A percentile compares a stretch with the other conserved stretches of the same genome.
phyloP scores from a whole-genome alignment of 2,797 vertebrate species.

The Coilia nasus region DNA sequence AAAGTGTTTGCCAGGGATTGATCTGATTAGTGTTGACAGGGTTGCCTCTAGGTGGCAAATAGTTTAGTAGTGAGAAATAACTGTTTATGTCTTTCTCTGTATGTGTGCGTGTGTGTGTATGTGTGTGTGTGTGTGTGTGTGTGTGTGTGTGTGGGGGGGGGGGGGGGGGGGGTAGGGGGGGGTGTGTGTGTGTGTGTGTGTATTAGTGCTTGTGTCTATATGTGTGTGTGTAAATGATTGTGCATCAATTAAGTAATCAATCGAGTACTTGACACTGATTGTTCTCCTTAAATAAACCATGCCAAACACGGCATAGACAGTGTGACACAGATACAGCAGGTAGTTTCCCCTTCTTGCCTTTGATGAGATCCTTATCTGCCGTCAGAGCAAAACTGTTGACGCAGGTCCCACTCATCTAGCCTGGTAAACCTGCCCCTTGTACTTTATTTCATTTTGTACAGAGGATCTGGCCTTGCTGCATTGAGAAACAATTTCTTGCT shows the following conservation, averaged over 20 bases:
- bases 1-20: conserved; percentile 25
- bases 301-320: background rate
- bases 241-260: no score
- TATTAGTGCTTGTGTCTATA: background rate
- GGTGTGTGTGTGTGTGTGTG: background rate
- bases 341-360: background rate
- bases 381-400: background rate
- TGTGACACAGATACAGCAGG: background rate
- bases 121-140: no score
- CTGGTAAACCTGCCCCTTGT: no score
- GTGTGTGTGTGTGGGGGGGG: no score
- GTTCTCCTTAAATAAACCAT: background rate
- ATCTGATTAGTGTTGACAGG: conserved; percentile 6
- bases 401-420: background rate
- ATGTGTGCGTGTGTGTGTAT: no score
- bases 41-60: background rate
- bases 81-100: no score
- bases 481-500: no score
- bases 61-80: background rate
- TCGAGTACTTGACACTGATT: background rate
- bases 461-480: no score
- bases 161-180: background rate
- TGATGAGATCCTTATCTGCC: background rate
- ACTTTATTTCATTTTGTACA: no score
- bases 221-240: conserved; percentile 24